Conservation (phyloP, 2,113 vertebrate species). For the Malurus cyaneus region DNA sequence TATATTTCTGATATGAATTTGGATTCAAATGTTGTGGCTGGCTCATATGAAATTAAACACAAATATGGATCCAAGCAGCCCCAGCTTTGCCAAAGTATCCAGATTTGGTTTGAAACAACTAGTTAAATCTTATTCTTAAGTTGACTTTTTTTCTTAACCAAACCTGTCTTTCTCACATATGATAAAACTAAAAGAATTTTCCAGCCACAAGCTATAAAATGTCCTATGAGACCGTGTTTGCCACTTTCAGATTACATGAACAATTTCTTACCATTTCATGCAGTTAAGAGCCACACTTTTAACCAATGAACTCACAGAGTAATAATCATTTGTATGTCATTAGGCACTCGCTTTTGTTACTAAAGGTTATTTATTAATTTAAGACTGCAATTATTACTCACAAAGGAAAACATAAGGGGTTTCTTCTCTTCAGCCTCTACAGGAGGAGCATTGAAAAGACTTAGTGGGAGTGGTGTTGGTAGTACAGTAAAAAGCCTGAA, state of each 20-base stretch:
- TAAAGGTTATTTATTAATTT: background rate
- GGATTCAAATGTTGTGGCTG: conserved; percentile 25
- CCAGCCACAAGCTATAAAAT: background rate
- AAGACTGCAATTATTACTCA: background rate
- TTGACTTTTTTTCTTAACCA: background rate
- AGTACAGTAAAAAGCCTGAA: background rate
- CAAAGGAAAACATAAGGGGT: background rate
- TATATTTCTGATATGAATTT: background rate
- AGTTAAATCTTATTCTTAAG: background rate
- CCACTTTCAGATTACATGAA: background rate
- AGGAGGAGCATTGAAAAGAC: background rate
- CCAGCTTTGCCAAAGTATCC: background rate
- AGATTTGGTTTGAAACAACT: background rate
- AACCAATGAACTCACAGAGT: background rate
- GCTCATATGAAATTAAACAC: background rate
- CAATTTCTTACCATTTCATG: background rate
- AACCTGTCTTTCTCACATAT: background rate
- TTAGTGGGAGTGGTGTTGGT: background rate
- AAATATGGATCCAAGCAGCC: background rate
- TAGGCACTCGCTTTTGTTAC: background rate
- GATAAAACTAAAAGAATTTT: background rate
- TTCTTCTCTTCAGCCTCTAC: background rate
- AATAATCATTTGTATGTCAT: background rate
- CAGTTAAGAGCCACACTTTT: background rate
- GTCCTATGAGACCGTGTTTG: background rate